Base-by-base conservation (phyloP, 2,797 vertebrate genomes). In the Peromyscus attwateri region DNA sequence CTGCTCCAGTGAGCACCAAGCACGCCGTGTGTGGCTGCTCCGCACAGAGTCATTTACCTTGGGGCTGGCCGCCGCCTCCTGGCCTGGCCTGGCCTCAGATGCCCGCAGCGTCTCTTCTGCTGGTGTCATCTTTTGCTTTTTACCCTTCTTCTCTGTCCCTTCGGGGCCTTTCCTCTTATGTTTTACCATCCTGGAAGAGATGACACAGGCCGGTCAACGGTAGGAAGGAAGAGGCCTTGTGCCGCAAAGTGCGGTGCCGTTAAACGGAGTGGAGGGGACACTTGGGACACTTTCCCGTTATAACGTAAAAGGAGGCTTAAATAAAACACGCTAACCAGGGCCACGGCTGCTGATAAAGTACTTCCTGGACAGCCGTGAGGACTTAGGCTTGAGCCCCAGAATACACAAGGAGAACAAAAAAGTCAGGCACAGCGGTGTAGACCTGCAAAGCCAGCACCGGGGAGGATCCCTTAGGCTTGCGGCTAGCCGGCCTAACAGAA, bases 111-210 rank as follows among this genome's bases (percentile, higher is more conserved):
- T 79, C 77, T 93, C 76, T 8, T 87, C 66, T 6, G 66, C 19
- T 0, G 40, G 49, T 0, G 0, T 1, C 13, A 79, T 88, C 95
- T 98, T 98, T 19, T 29, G 4, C 31, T 98, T 98, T 75, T 97
- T 98, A 76, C 96, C 91, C 82, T 80, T 98, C 62, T 91, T 97
- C 37, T 73, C 93, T 8, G 87, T 90, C 75, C 75, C 94, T 46
- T 96, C 60, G 0, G 90, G 43, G 12, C 75, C 93, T 80, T 70
- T 97, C 17, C 95, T 95, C 57, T 97, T 98, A 70, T 52, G 97
- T 40, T 98, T 98, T 0, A 68, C 95, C 98, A 98, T 98, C 93
- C 95, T 98, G 60, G 89, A 91, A 57, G 0, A 60, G 11, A 97
- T 17, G 13, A 84, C 49, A 5, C 14, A 62, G 77, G 91, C 9